phyloP scores from a whole-genome alignment of 2,113 vertebrate species.

The Dromaius novaehollandiae region DNA sequence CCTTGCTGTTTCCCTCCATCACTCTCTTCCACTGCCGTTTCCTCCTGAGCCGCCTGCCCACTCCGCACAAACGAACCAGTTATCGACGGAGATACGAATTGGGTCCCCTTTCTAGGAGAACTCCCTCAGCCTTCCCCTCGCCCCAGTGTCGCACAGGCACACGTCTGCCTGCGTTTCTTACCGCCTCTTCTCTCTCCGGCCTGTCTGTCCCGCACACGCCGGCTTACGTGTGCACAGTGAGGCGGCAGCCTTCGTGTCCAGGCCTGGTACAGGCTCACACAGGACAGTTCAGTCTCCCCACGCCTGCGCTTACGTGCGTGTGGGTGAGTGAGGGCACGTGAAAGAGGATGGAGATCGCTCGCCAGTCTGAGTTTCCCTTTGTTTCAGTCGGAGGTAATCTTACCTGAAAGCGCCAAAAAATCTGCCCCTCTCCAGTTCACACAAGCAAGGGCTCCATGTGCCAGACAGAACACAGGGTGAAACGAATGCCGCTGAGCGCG shows the following conservation, averaged over 20 bases:
- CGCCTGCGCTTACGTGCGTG: fast-evolving
- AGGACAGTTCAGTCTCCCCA: too few species aligned
- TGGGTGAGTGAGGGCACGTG: not conserved
- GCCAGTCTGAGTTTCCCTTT: not conserved
- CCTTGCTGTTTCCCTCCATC: slow-evolving; percentile 73
- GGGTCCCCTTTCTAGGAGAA: slow-evolving; percentile 64
- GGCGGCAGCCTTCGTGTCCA: not conserved
- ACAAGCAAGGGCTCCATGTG: not conserved
- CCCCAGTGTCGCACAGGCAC: not conserved
- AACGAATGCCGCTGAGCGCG: not conserved
- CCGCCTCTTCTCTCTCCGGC: not conserved
- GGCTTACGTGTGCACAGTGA: fast-evolving
- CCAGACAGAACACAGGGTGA: not conserved
- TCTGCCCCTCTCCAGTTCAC: not conserved
- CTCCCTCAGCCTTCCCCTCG: slow-evolving; percentile 66
- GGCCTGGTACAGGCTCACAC: not conserved
- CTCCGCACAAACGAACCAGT: slow-evolving; percentile 79
- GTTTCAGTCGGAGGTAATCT: not conserved
- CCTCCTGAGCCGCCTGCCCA: slow-evolving; percentile 52
- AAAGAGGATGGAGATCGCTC: not conserved
- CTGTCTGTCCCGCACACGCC: not conserved
- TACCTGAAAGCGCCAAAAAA: not conserved
- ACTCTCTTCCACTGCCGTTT: slow-evolving; percentile 56
- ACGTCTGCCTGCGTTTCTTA: not conserved
- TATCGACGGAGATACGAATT: slow-evolving; percentile 71